phyloP scores from a whole-genome alignment of 1,140 invertebrate genomes.

The Microplitis mediator region DNA sequence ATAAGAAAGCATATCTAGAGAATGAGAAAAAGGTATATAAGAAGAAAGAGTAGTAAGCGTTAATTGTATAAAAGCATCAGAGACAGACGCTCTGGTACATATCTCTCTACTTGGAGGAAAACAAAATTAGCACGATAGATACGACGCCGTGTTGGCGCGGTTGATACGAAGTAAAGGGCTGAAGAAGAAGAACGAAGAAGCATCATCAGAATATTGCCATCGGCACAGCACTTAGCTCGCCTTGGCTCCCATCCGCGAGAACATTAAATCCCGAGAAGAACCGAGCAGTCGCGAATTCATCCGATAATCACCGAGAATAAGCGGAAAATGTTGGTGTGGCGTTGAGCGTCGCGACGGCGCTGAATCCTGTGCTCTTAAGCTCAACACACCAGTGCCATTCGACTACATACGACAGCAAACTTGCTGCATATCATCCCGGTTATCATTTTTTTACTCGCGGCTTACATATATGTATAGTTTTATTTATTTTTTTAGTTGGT shows the following conservation, averaged over 20 bases:
- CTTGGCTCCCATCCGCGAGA: conserved; percentile 11
- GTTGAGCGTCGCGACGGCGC: conserved; percentile 23
- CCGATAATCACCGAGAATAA: conserved; percentile 40
- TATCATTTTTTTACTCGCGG: conserved; percentile 8
- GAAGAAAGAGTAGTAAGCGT: conserved; percentile 14
- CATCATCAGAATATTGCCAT: too few relatives aligned
- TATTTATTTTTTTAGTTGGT: conserved; percentile 15
- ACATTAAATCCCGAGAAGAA: conserved; percentile 8
- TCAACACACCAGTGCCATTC: conserved; percentile 48
- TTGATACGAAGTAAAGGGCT: background rate
- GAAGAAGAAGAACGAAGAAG: too few relatives aligned
- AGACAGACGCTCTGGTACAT: background rate
- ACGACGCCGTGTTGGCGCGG: background rate
- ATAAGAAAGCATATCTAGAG: too few relatives aligned
- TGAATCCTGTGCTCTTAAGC: conserved; percentile 34
- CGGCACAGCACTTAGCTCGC: too few relatives aligned
- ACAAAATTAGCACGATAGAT: conserved; percentile 7
- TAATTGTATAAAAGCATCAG: conserved; percentile 7
- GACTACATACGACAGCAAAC: conserved; percentile 38
- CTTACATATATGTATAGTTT: too few relatives aligned
- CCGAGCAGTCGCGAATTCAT: conserved; percentile 32
- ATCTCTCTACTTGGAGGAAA: background rate
- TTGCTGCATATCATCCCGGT: conserved; percentile 47
- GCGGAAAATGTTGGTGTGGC: conserved; percentile 22
- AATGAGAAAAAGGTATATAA: background rate